Evolutionary conservation across 2,113 vertebrate genomes (phyloP).

Genomic region (Paradisaea rubra): DNA sequence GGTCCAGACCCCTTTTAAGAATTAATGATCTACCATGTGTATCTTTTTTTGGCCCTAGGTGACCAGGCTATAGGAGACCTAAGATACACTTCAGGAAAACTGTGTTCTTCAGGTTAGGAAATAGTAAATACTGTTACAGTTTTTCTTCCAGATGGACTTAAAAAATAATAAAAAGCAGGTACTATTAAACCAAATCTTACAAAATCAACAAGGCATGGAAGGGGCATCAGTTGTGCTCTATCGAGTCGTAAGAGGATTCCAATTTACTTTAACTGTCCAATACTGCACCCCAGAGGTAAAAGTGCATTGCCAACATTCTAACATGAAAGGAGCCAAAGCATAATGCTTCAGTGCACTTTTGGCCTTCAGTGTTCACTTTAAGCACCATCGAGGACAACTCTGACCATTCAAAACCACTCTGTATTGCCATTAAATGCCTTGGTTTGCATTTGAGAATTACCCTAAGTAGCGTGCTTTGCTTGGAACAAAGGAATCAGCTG

Average conservation of each 20-base stretch:
- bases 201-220: background rate
- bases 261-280: background rate
- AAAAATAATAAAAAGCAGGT: background rate
- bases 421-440: background rate
- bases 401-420: background rate
- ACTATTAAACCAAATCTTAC: background rate
- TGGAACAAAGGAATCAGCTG: background rate
- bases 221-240: fast-evolving
- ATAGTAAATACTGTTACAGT: background rate
- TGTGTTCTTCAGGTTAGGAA: background rate
- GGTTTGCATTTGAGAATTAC: background rate
- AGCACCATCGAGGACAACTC: background rate
- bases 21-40: background rate
- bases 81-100: background rate
- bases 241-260: background rate
- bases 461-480: background rate
- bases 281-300: constrained; percentile 3
- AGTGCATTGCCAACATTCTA: background rate
- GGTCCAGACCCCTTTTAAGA: background rate
- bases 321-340: background rate
- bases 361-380: background rate
- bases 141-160: background rate
- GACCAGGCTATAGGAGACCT: background rate
- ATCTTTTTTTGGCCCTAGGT: background rate
- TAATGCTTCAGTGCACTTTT: background rate